Evolutionary conservation across 2,113 vertebrate genomes (phyloP).

Genomic region (Bothrops jararaca): DNA sequence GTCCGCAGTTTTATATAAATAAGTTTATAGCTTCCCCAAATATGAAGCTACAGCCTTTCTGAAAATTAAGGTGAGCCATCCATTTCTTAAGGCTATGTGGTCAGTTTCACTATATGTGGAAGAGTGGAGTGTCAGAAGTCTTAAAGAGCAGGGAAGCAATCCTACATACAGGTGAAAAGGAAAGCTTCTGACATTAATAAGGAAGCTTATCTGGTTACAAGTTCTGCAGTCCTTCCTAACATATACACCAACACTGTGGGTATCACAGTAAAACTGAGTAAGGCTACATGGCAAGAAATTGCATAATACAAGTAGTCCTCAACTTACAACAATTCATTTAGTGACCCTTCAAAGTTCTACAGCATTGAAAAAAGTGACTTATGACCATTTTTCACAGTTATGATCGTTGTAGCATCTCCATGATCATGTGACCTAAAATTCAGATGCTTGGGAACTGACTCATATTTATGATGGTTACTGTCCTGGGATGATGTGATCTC

Average conservation of each 20-base stretch:
- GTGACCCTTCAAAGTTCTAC: background rate
- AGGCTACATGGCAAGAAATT: background rate
- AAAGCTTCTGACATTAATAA: background rate
- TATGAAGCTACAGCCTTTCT: background rate
- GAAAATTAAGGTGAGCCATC: background rate
- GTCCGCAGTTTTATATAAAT: background rate
- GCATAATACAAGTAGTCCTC: background rate
- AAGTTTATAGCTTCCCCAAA: background rate
- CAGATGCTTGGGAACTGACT: background rate
- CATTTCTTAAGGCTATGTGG: background rate
- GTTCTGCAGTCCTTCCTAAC: background rate
- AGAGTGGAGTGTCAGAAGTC: background rate
- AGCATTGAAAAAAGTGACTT: background rate
- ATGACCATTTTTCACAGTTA: background rate
- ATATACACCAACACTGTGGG: background rate
- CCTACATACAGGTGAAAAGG: background rate
- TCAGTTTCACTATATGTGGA: background rate
- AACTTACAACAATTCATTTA: background rate
- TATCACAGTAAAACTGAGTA: background rate
- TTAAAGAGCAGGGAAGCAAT: background rate
- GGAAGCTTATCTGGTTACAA: background rate
- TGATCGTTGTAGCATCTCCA: background rate
- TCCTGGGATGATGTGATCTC: background rate
- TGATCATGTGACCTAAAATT: background rate
- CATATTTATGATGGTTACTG: background rate